Base-by-base conservation (phyloP, 2,113 vertebrate species). In the Monopterus albus region DNA sequence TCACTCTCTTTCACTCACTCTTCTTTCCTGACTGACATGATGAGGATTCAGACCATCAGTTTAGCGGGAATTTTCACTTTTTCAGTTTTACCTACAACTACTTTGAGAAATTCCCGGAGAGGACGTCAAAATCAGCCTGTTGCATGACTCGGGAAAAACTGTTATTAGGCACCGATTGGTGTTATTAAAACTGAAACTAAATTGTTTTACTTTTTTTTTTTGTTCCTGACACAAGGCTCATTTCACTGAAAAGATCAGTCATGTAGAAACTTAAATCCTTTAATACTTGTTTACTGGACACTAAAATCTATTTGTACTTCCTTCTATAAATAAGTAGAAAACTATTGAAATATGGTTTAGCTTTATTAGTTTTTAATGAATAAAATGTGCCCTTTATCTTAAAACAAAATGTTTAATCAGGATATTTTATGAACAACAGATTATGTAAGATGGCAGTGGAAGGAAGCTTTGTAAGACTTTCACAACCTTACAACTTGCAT, bases 191-290 rank as follows among this genome's bases (percentile, higher is more conserved):
- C 1, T 59, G 55, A 78, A 75, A 78, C 31, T 29, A 2, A 36
- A 7, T 0, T 7, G 9, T 52, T n/a, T 15, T 51, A 46, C 56
- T n/a, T n/a, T n/a, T n/a, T n/a, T n/a, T n/a, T n/a, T n/a, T n/a
- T n/a, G n/a, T n/a, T n/a, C n/a, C n/a, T n/a, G n/a, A n/a, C n/a
- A n/a, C n/a, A n/a, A n/a, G n/a, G n/a, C n/a, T n/a, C n/a, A n/a
- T n/a, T n/a, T n/a, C n/a, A n/a, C n/a, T n/a, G n/a, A n/a, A n/a
- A n/a, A n/a, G n/a, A n/a, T n/a, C n/a, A n/a, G n/a, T n/a, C n/a
- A 55, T 51, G 55, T 52, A 42, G 58, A 59, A 81, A 79, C 56
- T n/a, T n/a, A n/a, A n/a, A n/a, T n/a, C n/a, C n/a, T n/a, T n/a
- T n/a, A n/a, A n/a, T n/a, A n/a, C n/a, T n/a, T n/a, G n/a, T n/a